Percentiles rank a stretch among this genome's conserved stretches.
Evolutionary conservation across 2,888 invertebrate species (phyloP).

Genomic region (Strigamia transsilvanica): DNA sequence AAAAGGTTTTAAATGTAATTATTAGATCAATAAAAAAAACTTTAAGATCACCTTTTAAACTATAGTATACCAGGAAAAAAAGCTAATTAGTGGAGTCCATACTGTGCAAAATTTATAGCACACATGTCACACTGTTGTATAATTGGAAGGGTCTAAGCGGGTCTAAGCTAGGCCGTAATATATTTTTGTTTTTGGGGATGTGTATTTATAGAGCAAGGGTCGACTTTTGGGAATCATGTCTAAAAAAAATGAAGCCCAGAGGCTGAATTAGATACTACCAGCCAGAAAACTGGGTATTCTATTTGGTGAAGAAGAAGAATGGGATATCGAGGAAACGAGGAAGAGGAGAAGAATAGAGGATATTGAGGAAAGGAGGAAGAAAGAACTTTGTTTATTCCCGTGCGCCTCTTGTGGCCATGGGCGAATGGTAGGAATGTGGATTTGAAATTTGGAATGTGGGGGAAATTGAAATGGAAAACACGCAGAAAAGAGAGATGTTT

Average conservation of each 20-base stretch:
- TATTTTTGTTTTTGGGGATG: not conserved
- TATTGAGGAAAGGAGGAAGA: not conserved
- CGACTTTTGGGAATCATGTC: not conserved
- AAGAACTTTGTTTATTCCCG: not conserved
- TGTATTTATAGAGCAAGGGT: not conserved
- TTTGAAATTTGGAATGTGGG: not conserved
- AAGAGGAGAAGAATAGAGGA: not conserved
- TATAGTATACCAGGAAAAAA: not conserved
- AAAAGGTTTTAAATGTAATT: not conserved
- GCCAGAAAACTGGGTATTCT: not conserved
- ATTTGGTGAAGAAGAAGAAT: not conserved
- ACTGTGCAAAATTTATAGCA: not conserved
- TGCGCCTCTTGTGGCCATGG: not conserved
- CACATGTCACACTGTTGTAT: not conserved
- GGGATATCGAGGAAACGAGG: not conserved
- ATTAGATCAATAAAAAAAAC: not conserved
- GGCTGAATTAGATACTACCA: not conserved
- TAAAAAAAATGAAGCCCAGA: not conserved
- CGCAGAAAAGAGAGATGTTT: not conserved
- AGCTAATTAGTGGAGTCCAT: not conserved
- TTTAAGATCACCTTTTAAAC: not conserved
- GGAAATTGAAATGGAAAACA: not conserved
- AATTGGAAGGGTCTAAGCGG: not conserved
- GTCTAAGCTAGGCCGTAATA: not conserved
- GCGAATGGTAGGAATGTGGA: slow-evolving; percentile 13